phyloP scores from a whole-genome alignment of 2,888 invertebrate genomes.

The Chalcis sispes region DNA sequence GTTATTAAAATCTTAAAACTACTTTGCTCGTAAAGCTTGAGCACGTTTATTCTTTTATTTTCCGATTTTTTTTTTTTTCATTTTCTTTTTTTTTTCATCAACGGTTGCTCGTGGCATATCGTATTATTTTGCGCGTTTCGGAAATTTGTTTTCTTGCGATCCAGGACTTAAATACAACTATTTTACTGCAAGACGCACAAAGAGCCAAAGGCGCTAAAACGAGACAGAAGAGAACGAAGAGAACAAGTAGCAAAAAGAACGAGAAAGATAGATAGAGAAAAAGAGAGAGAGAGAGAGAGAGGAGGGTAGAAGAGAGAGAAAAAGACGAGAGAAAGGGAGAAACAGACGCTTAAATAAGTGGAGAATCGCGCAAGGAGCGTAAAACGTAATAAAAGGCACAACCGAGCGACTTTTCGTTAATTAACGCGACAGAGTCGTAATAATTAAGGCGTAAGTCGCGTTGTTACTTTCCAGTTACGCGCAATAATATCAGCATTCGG shows the following conservation, averaged over 20 bases:
- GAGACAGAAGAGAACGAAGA: background rate
- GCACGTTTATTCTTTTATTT: no score
- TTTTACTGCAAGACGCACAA: constrained; percentile 26
- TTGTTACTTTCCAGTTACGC: constrained; percentile 50
- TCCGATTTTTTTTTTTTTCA: no score
- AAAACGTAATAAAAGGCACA: constrained; percentile 44
- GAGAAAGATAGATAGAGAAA: background rate
- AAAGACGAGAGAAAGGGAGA: background rate
- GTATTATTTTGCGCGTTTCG: no score
- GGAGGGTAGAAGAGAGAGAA: no score
- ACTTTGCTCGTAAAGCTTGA: no score
- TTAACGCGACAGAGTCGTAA: constrained; percentile 53
- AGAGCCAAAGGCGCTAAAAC: constrained; percentile 30
- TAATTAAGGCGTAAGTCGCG: constrained; percentile 53
- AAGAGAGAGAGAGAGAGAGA: background rate
- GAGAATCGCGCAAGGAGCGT: constrained; percentile 31
- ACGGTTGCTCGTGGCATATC: no score
- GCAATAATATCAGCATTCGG: constrained; percentile 42
- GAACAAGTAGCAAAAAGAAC: no score
- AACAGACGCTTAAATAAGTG: constrained; percentile 31
- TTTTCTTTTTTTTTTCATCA: no score
- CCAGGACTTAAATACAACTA: constrained; percentile 33
- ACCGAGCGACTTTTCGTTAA: constrained; percentile 50
- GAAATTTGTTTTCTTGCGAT: constrained; percentile 30
- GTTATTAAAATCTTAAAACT: no score